Evolutionary conservation across 2,797 vertebrate genomes (phyloP).

Genomic region (Arrhamphus sclerolepis): DNA sequence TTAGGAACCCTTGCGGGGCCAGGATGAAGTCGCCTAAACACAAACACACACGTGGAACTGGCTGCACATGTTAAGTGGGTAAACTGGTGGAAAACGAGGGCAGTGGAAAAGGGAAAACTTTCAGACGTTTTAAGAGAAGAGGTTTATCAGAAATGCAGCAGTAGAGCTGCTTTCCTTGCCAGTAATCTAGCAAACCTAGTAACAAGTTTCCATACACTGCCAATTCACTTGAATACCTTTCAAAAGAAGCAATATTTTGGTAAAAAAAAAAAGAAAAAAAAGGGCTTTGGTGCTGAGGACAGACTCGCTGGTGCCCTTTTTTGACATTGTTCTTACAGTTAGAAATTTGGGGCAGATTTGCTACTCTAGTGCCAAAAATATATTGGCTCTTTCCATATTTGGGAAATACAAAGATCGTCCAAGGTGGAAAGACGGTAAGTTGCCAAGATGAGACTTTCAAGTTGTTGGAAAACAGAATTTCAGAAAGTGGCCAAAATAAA

Average conservation of each 20-base stretch:
- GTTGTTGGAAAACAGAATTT: not conserved
- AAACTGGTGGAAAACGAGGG: constrained; percentile 36
- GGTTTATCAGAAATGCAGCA: constrained; percentile 10
- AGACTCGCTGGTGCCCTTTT: not conserved
- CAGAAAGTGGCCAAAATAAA: too few relatives aligned
- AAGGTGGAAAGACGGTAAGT: not conserved
- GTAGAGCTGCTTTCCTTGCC: constrained; percentile 6
- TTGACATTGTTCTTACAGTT: constrained; percentile 1
- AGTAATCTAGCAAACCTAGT: constrained; percentile 14
- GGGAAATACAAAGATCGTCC: not conserved
- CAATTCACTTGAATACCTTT: not conserved
- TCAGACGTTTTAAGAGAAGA: constrained; percentile 3
- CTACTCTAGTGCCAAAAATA: not conserved
- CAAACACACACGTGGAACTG: constrained; percentile 27
- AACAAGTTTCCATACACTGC: not conserved
- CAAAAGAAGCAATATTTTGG: not conserved
- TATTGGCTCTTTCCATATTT: constrained; percentile 1
- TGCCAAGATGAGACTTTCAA: constrained; percentile 1
- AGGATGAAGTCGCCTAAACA: constrained; percentile 44
- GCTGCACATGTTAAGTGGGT: constrained; percentile 44
- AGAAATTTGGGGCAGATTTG: not conserved
- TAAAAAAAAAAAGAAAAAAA: not conserved
- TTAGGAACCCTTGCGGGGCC: constrained; percentile 59
- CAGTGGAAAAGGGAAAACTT: constrained; percentile 30
- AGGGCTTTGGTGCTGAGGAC: not conserved